Evolutionary conservation across 2,113 vertebrate genomes (phyloP), one percentile per base, ranked within the genome.

Genomic region (Gasterosteus aculeatus): DNA sequence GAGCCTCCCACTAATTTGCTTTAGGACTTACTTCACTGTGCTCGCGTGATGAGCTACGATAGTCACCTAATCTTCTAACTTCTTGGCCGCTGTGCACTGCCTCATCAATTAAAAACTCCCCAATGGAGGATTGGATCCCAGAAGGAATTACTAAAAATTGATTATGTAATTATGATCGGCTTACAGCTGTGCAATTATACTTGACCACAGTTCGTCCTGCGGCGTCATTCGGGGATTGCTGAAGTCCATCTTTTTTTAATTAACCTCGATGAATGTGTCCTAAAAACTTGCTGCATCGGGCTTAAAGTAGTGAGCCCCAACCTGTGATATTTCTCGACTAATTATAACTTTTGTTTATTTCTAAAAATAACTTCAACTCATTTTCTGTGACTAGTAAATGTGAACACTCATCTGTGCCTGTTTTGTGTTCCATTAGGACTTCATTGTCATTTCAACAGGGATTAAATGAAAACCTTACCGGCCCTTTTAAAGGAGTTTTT

Each of bases 111-210:
- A 91, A 81, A 88, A 81, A 80, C 53, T 77, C 14, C 90, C 87
- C 90, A 84, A 18, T 33, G 70, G 85, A 88, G 69, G 60, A 86
- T 84, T 58, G 75, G 58, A 86, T 88, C 86, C 87, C 82, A 60
- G 79, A 87, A 89, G 88, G 85, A 83, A 85, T 87, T 72, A 71
- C 77, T 82, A 68, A 77, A 85, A 88, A 89, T 80, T 42, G 56
- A 85, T 91, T 89, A 92, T 89, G 88, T 85, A 83, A 68, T 91
- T 92, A 81, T 78, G 74, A 87, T 86, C 84, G 88, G 83, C 86
- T 87, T 90, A 83, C 87, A 85, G 87, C 77, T 89, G 85, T 85
- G 81, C 89, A 90, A 89, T 92, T 92, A 88, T 56, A 85, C 87
- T 90, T 89, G 83, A 91, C 90, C 88, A 87, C 72, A 64, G 80